Evolutionary conservation across 1,140 invertebrate genomes (phyloP).

Genomic region (Cydia strobilella): DNA sequence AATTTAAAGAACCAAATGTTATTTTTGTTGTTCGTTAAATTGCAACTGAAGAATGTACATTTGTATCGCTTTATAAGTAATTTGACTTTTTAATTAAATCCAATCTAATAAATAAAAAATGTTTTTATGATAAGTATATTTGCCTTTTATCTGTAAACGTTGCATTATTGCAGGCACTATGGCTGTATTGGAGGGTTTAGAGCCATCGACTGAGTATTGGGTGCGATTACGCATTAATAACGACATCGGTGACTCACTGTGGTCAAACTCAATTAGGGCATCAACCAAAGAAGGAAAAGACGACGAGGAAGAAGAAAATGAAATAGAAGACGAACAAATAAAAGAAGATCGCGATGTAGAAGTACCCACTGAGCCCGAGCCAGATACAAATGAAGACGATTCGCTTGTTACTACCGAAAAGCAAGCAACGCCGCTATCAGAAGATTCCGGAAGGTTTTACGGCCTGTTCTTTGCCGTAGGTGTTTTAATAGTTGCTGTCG

Average conservation of each 20-base stretch:
- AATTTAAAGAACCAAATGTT: no score
- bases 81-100: no score
- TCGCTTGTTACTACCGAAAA: not conserved
- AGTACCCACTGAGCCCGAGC: slow-evolving; percentile 36
- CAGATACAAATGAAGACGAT: not conserved
- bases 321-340: slow-evolving; percentile 36
- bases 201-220: slow-evolving; percentile 1
- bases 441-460: slow-evolving; percentile 45
- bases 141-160: not conserved
- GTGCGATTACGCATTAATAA: slow-evolving; percentile 21
- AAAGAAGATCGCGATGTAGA: slow-evolving; percentile 34
- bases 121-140: not conserved
- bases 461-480: slow-evolving; percentile 61
- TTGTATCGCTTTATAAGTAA: no score
- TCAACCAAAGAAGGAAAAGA: not conserved
- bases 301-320: slow-evolving; percentile 34
- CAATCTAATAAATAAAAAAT: no score
- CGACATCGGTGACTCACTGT: not conserved
- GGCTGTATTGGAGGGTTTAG: not conserved
- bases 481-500: slow-evolving; percentile 52
- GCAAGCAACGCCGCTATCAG: not conserved
- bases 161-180: not conserved
- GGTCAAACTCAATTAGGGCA: slow-evolving; percentile 11
- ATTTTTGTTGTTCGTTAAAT: no score
- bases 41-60: no score